phyloP scores from a whole-genome alignment of 2,888 invertebrate genomes.

The Acrobasis repandana region DNA sequence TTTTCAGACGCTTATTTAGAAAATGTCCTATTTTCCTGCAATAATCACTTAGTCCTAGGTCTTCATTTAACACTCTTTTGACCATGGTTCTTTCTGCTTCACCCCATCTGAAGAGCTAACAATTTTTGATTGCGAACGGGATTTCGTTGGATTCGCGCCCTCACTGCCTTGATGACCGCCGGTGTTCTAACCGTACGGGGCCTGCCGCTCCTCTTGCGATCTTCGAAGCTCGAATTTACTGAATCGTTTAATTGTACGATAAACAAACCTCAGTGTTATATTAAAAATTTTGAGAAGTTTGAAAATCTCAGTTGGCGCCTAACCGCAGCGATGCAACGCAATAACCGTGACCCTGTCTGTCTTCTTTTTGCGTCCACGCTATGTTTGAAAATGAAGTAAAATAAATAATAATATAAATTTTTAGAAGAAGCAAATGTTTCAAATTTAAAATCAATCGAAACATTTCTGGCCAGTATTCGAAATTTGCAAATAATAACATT shows the following conservation, averaged over 20 bases:
- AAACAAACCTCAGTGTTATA: slow-evolving; percentile 8
- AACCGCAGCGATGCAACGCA: slow-evolving; percentile 10
- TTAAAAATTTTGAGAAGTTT: neutral
- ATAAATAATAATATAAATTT: no score
- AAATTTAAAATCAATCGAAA: no score
- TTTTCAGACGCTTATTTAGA: neutral
- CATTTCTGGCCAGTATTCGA: no score
- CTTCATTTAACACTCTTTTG: slow-evolving; percentile 4
- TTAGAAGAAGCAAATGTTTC: no score
- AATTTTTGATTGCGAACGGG: neutral
- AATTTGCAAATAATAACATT: no score
- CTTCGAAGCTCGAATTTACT: no score
- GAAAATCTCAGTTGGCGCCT: slow-evolving; percentile 11
- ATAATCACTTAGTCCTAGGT: neutral
- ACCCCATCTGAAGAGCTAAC: neutral
- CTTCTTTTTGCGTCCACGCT: slow-evolving; percentile 1
- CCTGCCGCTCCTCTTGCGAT: no score
- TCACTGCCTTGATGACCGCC: no score
- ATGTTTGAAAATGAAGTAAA: no score
- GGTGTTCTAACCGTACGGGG: no score
- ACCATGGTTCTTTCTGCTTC: neutral
- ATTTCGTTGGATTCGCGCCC: no score
- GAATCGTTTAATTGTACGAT: slow-evolving; percentile 2
- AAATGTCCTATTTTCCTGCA: neutral
- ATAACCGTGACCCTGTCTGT: slow-evolving; percentile 10